Percentiles rank a stretch among this genome's conserved stretches.
phyloP scores from a whole-genome alignment of 2,113 vertebrate species.

The Phalacrocorax pelagicus region DNA sequence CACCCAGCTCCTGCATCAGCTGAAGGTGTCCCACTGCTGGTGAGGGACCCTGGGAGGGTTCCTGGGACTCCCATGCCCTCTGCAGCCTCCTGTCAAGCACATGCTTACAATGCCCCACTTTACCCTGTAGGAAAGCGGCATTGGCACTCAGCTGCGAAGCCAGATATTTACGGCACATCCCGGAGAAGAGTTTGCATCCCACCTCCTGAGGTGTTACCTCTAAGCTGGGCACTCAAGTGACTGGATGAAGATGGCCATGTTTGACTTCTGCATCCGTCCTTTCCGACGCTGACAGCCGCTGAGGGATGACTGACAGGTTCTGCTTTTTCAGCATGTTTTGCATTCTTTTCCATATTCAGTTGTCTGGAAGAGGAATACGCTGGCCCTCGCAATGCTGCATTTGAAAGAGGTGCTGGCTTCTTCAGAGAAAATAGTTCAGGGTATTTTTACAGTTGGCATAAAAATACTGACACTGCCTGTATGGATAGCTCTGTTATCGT shows the following conservation, averaged over 20 bases:
- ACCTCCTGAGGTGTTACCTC: not conserved
- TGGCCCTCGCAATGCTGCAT: not conserved
- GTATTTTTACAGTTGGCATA: not conserved
- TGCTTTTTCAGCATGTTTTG: not conserved
- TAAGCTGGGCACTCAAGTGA: not conserved
- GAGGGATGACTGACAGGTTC: not conserved
- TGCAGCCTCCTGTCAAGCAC: not conserved
- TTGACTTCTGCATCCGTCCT: not conserved
- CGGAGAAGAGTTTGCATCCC: not conserved
- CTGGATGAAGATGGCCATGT: not conserved
- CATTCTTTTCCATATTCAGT: slow-evolving; percentile 44
- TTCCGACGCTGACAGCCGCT: not conserved
- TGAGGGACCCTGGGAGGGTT: not conserved
- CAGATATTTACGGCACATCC: not conserved
- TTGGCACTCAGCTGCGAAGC: not conserved
- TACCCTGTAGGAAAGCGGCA: not conserved
- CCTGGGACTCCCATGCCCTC: not conserved
- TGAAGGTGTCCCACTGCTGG: not conserved
- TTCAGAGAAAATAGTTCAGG: not conserved
- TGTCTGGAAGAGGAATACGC: not conserved
- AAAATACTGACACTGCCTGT: not conserved
- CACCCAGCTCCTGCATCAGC: not conserved
- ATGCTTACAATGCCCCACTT: rapidly evolving
- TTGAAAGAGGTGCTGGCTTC: not conserved
- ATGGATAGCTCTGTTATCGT: not conserved